Base-by-base conservation (phyloP, 1,140 invertebrate genomes). In the Delia radicum region DNA sequence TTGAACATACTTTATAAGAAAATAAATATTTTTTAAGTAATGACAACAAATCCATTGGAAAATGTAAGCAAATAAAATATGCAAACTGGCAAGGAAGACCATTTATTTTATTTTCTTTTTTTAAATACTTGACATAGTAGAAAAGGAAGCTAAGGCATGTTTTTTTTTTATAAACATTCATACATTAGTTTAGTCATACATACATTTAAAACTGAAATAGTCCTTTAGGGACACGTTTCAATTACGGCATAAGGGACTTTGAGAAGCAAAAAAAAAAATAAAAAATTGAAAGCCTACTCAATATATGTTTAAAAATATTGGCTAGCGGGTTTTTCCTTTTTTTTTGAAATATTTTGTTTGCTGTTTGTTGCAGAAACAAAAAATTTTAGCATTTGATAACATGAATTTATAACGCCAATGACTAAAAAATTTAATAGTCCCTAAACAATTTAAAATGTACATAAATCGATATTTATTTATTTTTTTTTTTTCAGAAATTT, bases 161-260 rank as follows among this genome's bases (percentile, higher is more conserved):
- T n/a, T n/a, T n/a, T n/a, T n/a, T n/a, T n/a, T n/a, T n/a, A 55
- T 55, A n/a, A n/a, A n/a, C n/a, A 55, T 55, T 55, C 37, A 18
- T 21, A 21, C 15, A 55, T 21, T 6, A 8, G 0, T 55, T 21
- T 21, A 55, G 3, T 21, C 18, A 55, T 55, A 21, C n/a, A 21
- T 55, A 21, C n/a, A 33, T 69, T 69, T 33, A 37, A 69, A 69
- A 69, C 65, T 69, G 29, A 69, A 69, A 69, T 69, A 69, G 65
- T 69, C 65, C 65, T 69, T 69, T 69, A 69, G 65, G 65, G 65
- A 69, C 65, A 69, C 65, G 65, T 69, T 69, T 69, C 65, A 69
- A 69, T 69, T 69, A 69, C 65, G 29, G 65, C 65, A 69, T 69
- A 33, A 69, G 65, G 65, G 65, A 69, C 65, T 69, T 37, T n/a